Conservation (phyloP, 2,113 vertebrate species). For the Lepidiolamprologus cunningtoni region DNA sequence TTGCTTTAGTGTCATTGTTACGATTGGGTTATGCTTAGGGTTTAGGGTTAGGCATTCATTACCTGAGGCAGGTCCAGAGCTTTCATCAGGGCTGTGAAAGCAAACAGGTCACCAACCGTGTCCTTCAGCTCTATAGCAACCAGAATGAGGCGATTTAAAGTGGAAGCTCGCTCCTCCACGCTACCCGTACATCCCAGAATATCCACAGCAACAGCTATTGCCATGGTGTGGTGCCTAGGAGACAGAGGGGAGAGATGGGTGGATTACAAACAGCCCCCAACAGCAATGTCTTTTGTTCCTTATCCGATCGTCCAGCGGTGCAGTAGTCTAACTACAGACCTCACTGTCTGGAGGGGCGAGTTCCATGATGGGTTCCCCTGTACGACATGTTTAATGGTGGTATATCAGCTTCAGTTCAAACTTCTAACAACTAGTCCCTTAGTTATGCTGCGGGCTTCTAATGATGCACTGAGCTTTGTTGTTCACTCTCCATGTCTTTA, state of each 20-base stretch:
- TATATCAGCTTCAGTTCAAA: neutral
- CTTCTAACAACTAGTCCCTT: neutral
- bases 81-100: constrained; percentile 95
- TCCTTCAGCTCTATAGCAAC: constrained; percentile 91
- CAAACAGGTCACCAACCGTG: constrained; percentile 85
- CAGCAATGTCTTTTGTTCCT: neutral
- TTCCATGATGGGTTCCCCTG: neutral
- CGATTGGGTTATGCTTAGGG: neutral
- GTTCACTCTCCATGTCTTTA: neutral
- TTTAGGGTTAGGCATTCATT: neutral
- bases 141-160: constrained; percentile 88
- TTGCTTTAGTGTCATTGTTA: neutral
- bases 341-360: no score
- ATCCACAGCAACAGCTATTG: constrained; percentile 92
- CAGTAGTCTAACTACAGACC: neutral
- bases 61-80: constrained; percentile 96
- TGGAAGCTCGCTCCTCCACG: constrained; percentile 83
- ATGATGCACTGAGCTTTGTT: neutral
- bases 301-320: neutral
- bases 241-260: neutral
- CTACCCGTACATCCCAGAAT: constrained; percentile 90
- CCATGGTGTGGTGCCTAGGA: constrained; percentile 88
- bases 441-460: neutral
- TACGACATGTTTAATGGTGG: neutral
- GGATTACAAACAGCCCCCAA: neutral